A percentile compares a stretch with the other conserved stretches of the same genome.
Evolutionary conservation across 1,140 invertebrate species (phyloP).

Genomic region (Pomphorhynchus laevis): DNA sequence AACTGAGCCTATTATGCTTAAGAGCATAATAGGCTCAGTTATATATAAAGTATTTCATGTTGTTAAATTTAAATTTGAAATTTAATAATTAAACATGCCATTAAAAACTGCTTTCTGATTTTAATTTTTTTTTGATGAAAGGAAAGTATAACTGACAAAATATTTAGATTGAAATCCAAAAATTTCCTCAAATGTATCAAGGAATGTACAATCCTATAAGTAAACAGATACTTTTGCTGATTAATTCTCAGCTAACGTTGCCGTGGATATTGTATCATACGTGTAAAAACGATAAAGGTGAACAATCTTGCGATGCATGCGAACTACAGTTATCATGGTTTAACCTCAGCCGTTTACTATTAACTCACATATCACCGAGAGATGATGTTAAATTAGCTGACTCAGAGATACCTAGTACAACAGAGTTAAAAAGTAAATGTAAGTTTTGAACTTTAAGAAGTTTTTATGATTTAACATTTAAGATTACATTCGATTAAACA

Average conservation of each 20-base stretch:
- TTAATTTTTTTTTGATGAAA: no score
- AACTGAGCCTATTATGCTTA: no score
- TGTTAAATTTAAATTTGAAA: no score
- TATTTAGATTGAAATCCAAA: slow-evolving; percentile 6
- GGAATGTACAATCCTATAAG: slow-evolving; percentile 7
- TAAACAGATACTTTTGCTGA: slow-evolving; percentile 5
- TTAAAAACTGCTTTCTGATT: no score
- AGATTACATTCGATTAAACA: no score
- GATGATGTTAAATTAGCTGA: slow-evolving; percentile 6
- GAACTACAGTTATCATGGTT: slow-evolving; percentile 9
- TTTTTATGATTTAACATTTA: no score
- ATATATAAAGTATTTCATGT: no score
- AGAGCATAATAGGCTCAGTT: no score
- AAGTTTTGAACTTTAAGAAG: no score
- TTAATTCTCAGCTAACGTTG: slow-evolving; percentile 8
- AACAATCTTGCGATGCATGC: slow-evolving; percentile 4
- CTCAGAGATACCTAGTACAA: not conserved
- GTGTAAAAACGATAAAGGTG: slow-evolving; percentile 4
- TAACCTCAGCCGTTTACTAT: slow-evolving; percentile 5
- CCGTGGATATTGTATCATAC: slow-evolving; percentile 7
- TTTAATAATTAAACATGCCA: no score
- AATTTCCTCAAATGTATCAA: not conserved
- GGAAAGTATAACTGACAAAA: no score
- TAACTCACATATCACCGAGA: slow-evolving; percentile 5
- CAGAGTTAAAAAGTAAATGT: not conserved